Conservation (phyloP, 2,888 invertebrate species). For the Hydraecia micacea region DNA sequence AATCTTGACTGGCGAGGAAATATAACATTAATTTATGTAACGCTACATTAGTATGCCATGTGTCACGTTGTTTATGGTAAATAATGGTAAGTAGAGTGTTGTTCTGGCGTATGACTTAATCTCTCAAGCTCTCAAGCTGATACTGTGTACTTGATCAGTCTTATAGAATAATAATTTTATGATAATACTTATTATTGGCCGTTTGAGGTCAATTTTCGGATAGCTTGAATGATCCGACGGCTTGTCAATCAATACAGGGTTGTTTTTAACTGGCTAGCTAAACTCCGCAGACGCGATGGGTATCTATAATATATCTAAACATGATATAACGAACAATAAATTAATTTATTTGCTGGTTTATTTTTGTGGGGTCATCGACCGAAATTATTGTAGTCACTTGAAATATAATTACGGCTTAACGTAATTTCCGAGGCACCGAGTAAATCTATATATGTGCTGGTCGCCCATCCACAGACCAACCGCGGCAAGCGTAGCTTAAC, state of each 20-base stretch:
- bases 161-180: background rate
- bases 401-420: no score
- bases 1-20: background rate
- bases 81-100: constrained; percentile 3
- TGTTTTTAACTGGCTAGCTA: no score
- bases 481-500: no score
- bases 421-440: no score
- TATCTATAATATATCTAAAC: no score
- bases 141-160: background rate
- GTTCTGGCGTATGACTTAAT: constrained; percentile 3
- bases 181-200: background rate
- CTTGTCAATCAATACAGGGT: background rate
- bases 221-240: background rate
- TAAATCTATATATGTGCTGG: no score
- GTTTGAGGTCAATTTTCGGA: background rate
- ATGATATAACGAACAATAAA: no score
- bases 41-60: constrained; percentile 33
- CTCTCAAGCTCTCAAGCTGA: constrained; percentile 1
- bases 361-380: no score
- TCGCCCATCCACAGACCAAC: no score
- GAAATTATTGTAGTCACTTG: no score
- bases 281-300: no score
- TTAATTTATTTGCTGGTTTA: no score
- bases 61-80: constrained; percentile 27
- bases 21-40: background rate